Base-by-base conservation (phyloP, 2,888 invertebrate species). In the Habrosyne pyritoides region DNA sequence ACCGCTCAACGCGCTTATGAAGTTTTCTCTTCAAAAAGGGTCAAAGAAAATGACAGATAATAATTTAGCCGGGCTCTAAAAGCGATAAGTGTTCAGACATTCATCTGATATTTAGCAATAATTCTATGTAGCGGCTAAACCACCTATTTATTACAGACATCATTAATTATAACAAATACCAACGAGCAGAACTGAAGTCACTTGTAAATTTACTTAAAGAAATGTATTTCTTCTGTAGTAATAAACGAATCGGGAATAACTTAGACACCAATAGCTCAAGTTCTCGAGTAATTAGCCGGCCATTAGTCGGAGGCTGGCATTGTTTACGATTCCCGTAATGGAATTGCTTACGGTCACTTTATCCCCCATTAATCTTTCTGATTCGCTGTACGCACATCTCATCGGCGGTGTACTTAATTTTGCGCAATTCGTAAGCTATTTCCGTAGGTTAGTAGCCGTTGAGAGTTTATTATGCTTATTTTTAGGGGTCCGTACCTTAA, bases 181-280 rank as follows among this genome's bases (percentile, higher is more conserved):
- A 6, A n/a, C 3, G 33, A 33, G 33, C 33, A 6, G 33, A 33
- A 33, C 33, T 33, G 5, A 33, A 33, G n/a, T n/a, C 1, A 33
- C 3, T 1, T n/a, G n/a, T n/a, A 33, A n/a, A 33, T 33, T n/a
- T n/a, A 33, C n/a, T 1, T 42, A 42, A 36, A 42, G 42, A 42
- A 42, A 18, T 42, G 7, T 18, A 18, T 42, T 8, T 18, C 18
- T 18, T 42, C 18, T 42, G 8, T 7, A 7, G 42, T 42, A 42
- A 42, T 42, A 42, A 18, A 42, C 18, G 42, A 7, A 18, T 42
- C 42, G 8, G 18, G 18, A 18, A 42, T 14, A 18, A 42, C 42
- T 42, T 42, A 8, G 42, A 42, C 42, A 18, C 18, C 42, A 42
- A 42, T 42, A 42, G 18, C 42, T 42, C 42, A 42, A 42, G 42